These are phyloP conservation scores for Xylota segnis DNA, from an alignment of 2,888 invertebrate species.

Conservation along the genomic window DNA sequence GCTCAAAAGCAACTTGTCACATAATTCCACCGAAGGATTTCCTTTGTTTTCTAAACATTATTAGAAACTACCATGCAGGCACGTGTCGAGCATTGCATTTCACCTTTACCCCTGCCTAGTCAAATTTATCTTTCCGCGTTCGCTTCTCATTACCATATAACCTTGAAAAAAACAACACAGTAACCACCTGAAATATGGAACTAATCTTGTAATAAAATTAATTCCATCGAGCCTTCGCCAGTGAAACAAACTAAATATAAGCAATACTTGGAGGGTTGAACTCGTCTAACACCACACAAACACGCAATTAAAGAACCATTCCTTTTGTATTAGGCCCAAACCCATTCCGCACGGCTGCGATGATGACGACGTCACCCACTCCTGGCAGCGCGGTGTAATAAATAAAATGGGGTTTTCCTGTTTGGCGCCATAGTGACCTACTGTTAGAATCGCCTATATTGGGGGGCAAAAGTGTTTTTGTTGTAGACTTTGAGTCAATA, in stretches of 20 bases:
- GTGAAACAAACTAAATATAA: constrained; percentile 27
- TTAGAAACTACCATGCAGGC: constrained; percentile 13
- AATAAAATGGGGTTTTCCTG: constrained; percentile 60
- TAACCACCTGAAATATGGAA: constrained; percentile 10
- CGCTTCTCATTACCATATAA: constrained; percentile 36
- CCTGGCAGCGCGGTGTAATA: constrained; percentile 46
- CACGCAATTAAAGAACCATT: constrained; percentile 47
- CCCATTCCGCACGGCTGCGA: constrained; percentile 16
- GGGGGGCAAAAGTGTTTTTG: constrained; percentile 5
- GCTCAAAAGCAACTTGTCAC: constrained; percentile 13
- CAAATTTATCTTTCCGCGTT: neutral
- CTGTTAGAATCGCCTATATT: constrained; percentile 1
- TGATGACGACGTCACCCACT: constrained; percentile 37
- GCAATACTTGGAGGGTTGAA: constrained; percentile 17
- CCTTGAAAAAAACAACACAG: constrained; percentile 36
- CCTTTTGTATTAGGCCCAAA: constrained; percentile 5
- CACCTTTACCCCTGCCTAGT: neutral
- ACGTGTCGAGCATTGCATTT: constrained; percentile 31
- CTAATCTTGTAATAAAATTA: constrained; percentile 37
- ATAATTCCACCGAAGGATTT: neutral
- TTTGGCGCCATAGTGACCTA: constrained; percentile 70
- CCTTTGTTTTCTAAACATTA: neutral
- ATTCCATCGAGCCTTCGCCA: constrained; percentile 13
- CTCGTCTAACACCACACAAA: constrained; percentile 42
- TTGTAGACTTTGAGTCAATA: constrained; percentile 36